These are phyloP conservation scores for Mus pahari DNA, from an alignment of 2,113 vertebrate species.

Conservation along the genomic window DNA sequence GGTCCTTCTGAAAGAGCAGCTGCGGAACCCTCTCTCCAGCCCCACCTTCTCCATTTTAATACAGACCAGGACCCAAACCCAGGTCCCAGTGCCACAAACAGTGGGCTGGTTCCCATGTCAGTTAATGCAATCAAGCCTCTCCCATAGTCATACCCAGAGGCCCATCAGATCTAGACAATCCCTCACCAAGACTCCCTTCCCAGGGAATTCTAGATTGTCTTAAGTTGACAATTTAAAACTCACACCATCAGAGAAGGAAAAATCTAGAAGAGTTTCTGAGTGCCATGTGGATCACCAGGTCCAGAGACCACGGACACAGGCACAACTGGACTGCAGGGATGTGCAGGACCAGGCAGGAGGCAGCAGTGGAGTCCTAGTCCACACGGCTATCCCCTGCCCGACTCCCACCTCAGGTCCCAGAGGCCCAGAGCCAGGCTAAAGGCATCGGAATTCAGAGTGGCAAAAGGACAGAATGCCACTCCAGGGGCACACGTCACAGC, in stretches of 20 bases:
- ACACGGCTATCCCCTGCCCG: not conserved
- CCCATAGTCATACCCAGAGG: not conserved
- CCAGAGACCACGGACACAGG: not conserved
- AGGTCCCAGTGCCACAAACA: not conserved
- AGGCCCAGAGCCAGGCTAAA: not conserved
- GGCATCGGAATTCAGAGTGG: not conserved
- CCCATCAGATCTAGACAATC: not conserved
- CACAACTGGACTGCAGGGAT: not conserved
- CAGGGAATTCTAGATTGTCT: not conserved
- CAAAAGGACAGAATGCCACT: not conserved
- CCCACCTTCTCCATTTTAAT: not conserved
- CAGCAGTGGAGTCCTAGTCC: not conserved
- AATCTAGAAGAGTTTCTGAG: not conserved
- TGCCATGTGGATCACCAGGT: rapidly evolving
- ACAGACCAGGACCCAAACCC: not conserved
- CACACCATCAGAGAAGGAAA: not conserved
- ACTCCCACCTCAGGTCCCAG: not conserved
- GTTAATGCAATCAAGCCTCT: not conserved
- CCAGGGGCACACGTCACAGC: not conserved
- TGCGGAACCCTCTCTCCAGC: not conserved
- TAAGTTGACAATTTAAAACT: not conserved
- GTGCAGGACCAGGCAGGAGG: not conserved
- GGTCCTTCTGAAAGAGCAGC: not conserved
- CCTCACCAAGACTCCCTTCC: not conserved
- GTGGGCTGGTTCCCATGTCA: not conserved